Percentiles rank a stretch among this genome's conserved stretches.
phyloP scores from a whole-genome alignment of 2,888 invertebrate genomes.

The Diarsia mendica region DNA sequence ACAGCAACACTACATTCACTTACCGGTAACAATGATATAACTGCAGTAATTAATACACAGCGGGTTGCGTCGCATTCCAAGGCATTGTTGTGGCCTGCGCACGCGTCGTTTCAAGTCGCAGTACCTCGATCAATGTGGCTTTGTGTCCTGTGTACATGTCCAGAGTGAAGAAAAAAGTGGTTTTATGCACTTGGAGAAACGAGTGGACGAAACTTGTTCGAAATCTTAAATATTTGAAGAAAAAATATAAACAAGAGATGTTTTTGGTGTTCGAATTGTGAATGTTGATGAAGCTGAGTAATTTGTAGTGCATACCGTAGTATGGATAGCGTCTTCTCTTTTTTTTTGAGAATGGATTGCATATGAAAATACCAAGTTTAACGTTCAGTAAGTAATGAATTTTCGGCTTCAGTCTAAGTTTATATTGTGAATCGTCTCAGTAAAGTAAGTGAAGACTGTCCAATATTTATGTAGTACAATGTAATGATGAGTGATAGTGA shows the following conservation, averaged over 20 bases:
- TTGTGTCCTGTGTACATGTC: constrained; percentile 45
- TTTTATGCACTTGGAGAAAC: constrained; percentile 27
- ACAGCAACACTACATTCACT: constrained; percentile 48
- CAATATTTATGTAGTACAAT: not conserved
- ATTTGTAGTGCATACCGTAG: not conserved
- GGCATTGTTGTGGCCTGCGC: constrained; percentile 72
- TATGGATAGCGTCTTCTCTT: not conserved
- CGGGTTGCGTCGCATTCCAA: constrained; percentile 74
- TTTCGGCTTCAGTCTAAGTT: constrained; percentile 5
- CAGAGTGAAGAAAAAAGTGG: constrained; percentile 44
- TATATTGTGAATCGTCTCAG: not conserved
- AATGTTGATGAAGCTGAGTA: constrained; percentile 1
- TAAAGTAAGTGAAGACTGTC: constrained; percentile 12
- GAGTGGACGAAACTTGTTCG: constrained; percentile 31
- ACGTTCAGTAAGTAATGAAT: not conserved
- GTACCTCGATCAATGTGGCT: constrained; percentile 56
- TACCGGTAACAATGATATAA: constrained; percentile 60
- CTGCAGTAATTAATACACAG: constrained; percentile 65
- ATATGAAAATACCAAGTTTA: constrained; percentile 3
- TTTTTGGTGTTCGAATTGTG: constrained; percentile 25
- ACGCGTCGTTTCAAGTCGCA: constrained; percentile 59
- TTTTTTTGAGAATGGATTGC: not conserved
- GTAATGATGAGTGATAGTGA: not conserved
- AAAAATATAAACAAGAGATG: constrained; percentile 46
- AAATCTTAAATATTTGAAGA: constrained; percentile 32